A percentile compares a stretch with the other conserved stretches of the same genome.
Conservation (phyloP, 2,113 vertebrate species). For the Epinephelus cyanopodus region DNA sequence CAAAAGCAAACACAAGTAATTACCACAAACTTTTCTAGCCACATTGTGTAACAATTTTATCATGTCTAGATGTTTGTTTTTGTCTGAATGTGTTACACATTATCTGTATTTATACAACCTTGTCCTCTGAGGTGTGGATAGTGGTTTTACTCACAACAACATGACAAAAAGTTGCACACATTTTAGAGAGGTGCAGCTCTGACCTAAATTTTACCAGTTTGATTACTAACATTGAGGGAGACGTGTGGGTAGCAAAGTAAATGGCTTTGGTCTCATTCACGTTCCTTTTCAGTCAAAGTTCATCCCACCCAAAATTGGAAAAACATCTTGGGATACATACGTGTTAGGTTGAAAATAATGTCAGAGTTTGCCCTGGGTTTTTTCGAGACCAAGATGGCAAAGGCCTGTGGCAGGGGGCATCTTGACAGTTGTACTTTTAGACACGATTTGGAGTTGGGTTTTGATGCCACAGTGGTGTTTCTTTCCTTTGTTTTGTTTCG, state of each 20-base stretch:
- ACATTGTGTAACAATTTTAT: not conserved
- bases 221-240: not conserved
- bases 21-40: not conserved
- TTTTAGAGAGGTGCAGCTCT: not conserved
- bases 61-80: too few relatives aligned
- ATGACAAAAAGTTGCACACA: not conserved
- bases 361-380: too few relatives aligned
- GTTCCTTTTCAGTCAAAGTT: not conserved
- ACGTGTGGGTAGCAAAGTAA: not conserved
- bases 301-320: not conserved
- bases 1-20: not conserved
- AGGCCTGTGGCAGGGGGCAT: too few relatives aligned
- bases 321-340: not conserved
- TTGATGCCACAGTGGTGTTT: not conserved
- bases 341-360: not conserved
- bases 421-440: too few relatives aligned
- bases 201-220: not conserved
- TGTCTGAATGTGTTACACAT: too few relatives aligned
- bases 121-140: too few relatives aligned
- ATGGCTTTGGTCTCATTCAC: not conserved
- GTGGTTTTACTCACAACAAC: too few relatives aligned
- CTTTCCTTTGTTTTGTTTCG: not conserved
- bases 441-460: not conserved
- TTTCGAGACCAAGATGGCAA: too few relatives aligned
- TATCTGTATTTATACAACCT: too few relatives aligned